Percentiles rank a stretch among this genome's conserved stretches.
phyloP scores from a whole-genome alignment of 1,140 invertebrate genomes.

The Callitettix versicolor region DNA sequence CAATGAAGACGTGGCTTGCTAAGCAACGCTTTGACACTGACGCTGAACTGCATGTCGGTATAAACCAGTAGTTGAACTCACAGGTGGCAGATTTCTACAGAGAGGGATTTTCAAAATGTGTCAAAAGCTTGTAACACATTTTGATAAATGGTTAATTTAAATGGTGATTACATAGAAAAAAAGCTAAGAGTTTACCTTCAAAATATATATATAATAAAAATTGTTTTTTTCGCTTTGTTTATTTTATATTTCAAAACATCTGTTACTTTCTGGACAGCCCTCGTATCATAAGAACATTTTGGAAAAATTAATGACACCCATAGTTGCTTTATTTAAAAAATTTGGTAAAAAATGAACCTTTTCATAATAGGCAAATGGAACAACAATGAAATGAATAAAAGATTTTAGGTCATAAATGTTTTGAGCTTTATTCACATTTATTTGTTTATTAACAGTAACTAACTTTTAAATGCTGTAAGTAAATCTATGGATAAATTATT shows the following conservation, averaged over 20 bases:
- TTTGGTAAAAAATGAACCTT: no score
- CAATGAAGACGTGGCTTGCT: not conserved
- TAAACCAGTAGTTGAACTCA: not conserved
- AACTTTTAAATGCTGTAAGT: no score
- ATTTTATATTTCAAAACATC: not conserved
- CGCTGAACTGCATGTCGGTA: not conserved
- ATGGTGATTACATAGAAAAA: slow-evolving; percentile 1
- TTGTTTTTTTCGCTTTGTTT: not conserved
- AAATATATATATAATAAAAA: not conserved
- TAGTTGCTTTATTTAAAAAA: no score
- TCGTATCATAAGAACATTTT: not conserved
- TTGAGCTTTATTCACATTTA: no score
- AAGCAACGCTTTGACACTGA: slow-evolving; percentile 1
- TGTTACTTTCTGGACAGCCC: not conserved
- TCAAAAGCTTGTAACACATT: not conserved
- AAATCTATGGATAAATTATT: no score
- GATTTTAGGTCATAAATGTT: no score
- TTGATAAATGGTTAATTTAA: slow-evolving; percentile 5
- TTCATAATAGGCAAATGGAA: no score
- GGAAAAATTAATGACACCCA: no score
- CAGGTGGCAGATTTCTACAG: slow-evolving; percentile 3
- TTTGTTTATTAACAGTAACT: no score
- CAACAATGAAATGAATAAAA: no score
- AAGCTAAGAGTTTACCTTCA: slow-evolving; percentile 1
- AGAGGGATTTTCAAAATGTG: not conserved